These are phyloP conservation scores for Sarcophaga rosellei DNA, from an alignment of 2,888 invertebrate genomes.

Conservation along the genomic window DNA sequence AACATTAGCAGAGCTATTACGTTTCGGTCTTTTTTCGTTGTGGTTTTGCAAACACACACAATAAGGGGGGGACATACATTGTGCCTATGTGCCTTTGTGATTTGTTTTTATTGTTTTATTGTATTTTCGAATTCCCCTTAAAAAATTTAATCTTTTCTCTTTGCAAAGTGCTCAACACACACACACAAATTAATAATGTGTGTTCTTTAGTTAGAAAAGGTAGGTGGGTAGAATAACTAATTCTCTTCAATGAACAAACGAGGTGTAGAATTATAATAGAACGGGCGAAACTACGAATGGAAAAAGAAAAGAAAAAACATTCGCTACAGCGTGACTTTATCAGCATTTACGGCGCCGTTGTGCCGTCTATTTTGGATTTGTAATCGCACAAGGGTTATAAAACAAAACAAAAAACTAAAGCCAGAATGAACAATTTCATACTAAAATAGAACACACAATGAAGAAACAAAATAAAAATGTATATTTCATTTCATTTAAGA, in stretches of 20 bases:
- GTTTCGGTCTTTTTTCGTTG: background rate
- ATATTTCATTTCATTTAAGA: conserved; percentile 27
- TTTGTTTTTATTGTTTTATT: background rate
- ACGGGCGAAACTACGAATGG: background rate
- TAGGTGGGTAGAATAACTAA: conserved; percentile 16
- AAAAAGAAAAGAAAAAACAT: conserved; percentile 43
- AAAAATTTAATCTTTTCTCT: background rate
- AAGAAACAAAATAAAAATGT: background rate
- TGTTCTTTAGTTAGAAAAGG: conserved; percentile 1
- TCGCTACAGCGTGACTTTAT: conserved; percentile 68
- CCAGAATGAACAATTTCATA: conserved; percentile 35
- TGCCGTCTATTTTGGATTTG: conserved; percentile 69
- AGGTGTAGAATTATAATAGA: conserved; percentile 41
- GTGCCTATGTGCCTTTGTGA: background rate
- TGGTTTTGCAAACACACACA: background rate
- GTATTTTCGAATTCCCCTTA: background rate
- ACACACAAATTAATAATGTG: too few relatives aligned
- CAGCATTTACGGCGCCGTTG: conserved; percentile 70
- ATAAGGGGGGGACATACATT: background rate
- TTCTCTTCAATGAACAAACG: conserved; percentile 39
- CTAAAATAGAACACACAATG: conserved; percentile 23
- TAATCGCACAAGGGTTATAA: conserved; percentile 66
- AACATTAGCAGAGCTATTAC: background rate
- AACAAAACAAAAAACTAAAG: conserved; percentile 31
- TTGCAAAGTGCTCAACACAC: background rate